Evolutionary conservation across 1,140 invertebrate species (phyloP), one percentile per base, ranked within the genome.

Genomic region (Periplaneta americana): DNA sequence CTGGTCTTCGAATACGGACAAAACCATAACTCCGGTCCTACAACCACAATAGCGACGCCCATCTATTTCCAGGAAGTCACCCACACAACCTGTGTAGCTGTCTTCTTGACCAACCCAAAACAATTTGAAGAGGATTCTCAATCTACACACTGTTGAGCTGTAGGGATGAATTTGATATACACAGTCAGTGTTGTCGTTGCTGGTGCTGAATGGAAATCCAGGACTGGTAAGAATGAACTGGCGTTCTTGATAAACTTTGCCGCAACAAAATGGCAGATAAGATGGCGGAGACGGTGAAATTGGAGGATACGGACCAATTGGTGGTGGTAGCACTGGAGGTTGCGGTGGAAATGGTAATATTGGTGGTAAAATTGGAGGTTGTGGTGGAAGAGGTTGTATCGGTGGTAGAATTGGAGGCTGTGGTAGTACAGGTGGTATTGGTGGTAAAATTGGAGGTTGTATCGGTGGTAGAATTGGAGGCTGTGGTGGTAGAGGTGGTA

Each of bases 211-310:
- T 0, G 91, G 91, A 85, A 92, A 92, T 35, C 89, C 90, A 0
- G 91, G 91, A 87, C 89, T 91, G 6, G 88, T 83, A 0, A 92
- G 37, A n/a, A 90, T 85, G 83, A 92, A 91, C 81, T 87, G 86
- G 57, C 86, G 87, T 0, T 87, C 85, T 11, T 86, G 88, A 79
- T 90, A 91, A 28, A 84, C 83, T 22, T 85, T 86, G 15, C 83
- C 83, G 82, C 91, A 91, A 81, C 91, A 91, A 10, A 78, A n/a
- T 1, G 28, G 48, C 8, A 66, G 48, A 28, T 66, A 11, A n/a
- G 11, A 66, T 28, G 22, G 48, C 4, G 48, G 11, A n/a, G 48
- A 28, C 6, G 11, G 37, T 1, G 37, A n/a, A 17, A 15, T 17
- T 48, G 39, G 39, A 17, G 39, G 15, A 48, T 13, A 17, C 22